Evolutionary conservation across 2,888 invertebrate genomes (phyloP).

Genomic region (Lymantria dispar): DNA sequence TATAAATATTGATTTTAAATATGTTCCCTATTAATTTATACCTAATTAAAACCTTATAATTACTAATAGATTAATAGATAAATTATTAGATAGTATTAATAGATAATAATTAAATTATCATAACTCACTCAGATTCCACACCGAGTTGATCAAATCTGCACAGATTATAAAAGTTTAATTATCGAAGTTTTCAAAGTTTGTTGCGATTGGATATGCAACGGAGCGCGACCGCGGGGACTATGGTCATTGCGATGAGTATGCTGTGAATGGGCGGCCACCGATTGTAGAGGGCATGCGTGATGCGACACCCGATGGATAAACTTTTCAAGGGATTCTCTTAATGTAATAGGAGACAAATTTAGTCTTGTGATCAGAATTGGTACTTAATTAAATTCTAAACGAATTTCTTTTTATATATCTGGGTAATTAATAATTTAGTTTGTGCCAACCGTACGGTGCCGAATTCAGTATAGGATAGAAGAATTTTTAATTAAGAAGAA

Average conservation of each 20-base stretch:
- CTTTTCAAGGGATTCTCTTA: slow-evolving; percentile 20
- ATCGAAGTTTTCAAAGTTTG: slow-evolving; percentile 16
- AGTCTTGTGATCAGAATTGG: neutral
- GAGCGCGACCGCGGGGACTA: slow-evolving; percentile 29
- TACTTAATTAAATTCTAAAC: neutral
- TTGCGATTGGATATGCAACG: slow-evolving; percentile 13
- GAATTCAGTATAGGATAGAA: too few species aligned
- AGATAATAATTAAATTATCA: neutral
- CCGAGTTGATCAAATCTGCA: neutral
- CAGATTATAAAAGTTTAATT: neutral
- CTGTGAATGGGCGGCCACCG: slow-evolving; percentile 34
- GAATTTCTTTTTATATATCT: too few species aligned
- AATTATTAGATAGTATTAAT: neutral
- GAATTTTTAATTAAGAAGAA: too few species aligned
- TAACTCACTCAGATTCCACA: neutral
- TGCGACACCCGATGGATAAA: slow-evolving; percentile 30
- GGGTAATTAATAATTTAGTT: too few species aligned
- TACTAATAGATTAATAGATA: neutral
- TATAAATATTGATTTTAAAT: too few species aligned
- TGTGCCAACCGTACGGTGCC: too few species aligned
- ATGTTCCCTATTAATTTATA: too few species aligned
- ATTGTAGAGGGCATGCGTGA: slow-evolving; percentile 58
- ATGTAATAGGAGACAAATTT: neutral
- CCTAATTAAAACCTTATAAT: too few species aligned
- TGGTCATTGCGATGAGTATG: slow-evolving; percentile 40